Percentiles rank a stretch among this genome's conserved stretches.
Evolutionary conservation across 2,888 invertebrate species (phyloP).

Genomic region (Diarsia dahlii): DNA sequence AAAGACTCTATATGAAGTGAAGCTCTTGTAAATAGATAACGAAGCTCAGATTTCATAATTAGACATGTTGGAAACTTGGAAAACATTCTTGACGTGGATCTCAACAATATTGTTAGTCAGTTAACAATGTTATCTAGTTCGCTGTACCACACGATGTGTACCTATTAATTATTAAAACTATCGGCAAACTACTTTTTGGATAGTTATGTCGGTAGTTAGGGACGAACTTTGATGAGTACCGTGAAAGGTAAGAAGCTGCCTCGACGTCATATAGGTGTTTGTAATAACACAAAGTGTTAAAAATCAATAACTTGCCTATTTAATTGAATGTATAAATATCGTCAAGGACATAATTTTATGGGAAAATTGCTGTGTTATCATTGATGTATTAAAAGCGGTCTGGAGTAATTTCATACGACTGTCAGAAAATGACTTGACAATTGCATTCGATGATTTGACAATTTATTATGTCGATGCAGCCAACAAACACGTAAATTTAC

Average conservation of each 20-base stretch:
- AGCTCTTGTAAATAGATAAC: constrained; percentile 13
- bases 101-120: constrained; percentile 11
- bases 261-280: not conserved
- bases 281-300: not conserved
- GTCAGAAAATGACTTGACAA: not conserved
- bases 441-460: not conserved
- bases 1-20: not conserved
- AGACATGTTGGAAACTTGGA: constrained; percentile 37
- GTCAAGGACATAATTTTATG: not conserved
- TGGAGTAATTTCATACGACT: not conserved
- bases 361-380: not conserved
- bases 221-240: not conserved
- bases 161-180: constrained; percentile 19
- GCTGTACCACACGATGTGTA: constrained; percentile 5
- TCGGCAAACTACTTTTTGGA: not conserved
- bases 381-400: too few species aligned
- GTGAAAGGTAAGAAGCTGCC: not conserved
- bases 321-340: not conserved
- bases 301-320: not conserved
- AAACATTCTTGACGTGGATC: constrained; percentile 22
- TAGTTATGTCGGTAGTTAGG: not conserved
- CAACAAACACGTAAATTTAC: not conserved
- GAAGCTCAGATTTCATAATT: constrained; percentile 19
- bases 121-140: constrained; percentile 22
- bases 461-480: not conserved